Conservation (phyloP, 1,140 invertebrate species). For the Steinernema khuongi region DNA sequence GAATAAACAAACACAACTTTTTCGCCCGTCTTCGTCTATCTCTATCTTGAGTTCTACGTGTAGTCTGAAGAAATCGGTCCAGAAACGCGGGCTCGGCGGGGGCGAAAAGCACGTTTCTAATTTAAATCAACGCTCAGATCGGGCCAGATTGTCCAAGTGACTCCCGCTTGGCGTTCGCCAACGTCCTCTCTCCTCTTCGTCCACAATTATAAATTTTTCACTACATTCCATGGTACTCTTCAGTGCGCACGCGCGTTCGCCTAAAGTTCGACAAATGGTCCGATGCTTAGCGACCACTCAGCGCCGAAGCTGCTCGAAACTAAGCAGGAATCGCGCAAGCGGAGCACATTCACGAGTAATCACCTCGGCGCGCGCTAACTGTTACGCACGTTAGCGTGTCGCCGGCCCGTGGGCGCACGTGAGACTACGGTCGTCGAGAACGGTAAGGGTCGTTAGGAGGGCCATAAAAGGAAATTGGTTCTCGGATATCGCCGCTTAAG, state of each 20-base stretch:
- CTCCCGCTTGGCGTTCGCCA: background rate
- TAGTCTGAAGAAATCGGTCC: background rate
- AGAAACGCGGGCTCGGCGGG: background rate
- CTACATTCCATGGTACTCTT: background rate
- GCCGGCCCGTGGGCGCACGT: too few relatives aligned
- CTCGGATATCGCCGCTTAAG: background rate
- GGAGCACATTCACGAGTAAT: too few relatives aligned
- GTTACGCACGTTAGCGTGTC: too few relatives aligned
- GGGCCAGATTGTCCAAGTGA: background rate
- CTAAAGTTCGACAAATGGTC: background rate
- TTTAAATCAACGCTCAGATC: background rate
- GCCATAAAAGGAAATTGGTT: slow-evolving; percentile 8
- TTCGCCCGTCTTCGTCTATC: background rate
- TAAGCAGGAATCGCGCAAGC: background rate
- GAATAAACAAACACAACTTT: slow-evolving; percentile 3
- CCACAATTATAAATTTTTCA: slow-evolving; percentile 15
- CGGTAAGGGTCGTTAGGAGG: slow-evolving; percentile 2
- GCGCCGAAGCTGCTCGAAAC: background rate
- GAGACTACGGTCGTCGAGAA: background rate
- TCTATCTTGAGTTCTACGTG: background rate
- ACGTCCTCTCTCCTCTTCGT: background rate
- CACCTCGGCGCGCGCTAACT: too few relatives aligned
- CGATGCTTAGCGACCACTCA: background rate
- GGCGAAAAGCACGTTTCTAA: too few relatives aligned
- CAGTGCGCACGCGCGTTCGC: background rate